Percentiles rank a stretch among this genome's conserved stretches.
These are phyloP conservation scores for Scotopteryx bipunctaria DNA, from an alignment of 2,888 invertebrate species.

Conservation along the genomic window DNA sequence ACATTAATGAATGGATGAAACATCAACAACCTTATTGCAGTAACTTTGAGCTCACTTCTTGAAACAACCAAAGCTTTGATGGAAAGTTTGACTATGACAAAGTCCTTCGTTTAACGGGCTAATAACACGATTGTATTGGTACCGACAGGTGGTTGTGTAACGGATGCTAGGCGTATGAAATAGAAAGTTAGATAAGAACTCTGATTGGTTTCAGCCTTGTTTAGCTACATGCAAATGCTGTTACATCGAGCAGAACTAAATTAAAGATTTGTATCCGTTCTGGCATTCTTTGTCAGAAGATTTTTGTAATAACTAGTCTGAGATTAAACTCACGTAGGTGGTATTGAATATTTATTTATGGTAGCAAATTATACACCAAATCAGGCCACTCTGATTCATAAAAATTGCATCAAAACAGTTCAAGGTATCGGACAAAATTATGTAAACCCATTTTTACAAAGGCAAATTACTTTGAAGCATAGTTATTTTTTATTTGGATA, in stretches of 20 bases:
- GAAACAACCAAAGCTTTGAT: constrained; percentile 1
- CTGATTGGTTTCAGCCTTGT: constrained; percentile 57
- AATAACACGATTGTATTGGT: constrained; percentile 29
- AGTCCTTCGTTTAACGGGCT: constrained; percentile 22
- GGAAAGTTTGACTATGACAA: constrained; percentile 21
- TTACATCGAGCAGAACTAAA: constrained; percentile 44
- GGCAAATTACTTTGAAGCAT: not conserved
- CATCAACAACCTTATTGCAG: constrained; percentile 16
- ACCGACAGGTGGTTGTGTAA: constrained; percentile 47
- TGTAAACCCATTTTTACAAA: not conserved
- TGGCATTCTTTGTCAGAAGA: constrained; percentile 41
- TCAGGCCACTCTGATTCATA: constrained; percentile 17
- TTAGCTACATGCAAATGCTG: constrained; percentile 53
- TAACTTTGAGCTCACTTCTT: not conserved
- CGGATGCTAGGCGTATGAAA: constrained; percentile 46
- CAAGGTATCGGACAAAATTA: constrained; percentile 3
- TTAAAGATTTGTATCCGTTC: constrained; percentile 42
- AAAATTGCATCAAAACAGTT: constrained; percentile 12
- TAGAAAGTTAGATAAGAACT: constrained; percentile 59
- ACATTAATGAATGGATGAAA: constrained; percentile 39
- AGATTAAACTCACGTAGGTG: constrained; percentile 27
- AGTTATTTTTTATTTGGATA: too few relatives aligned
- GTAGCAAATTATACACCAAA: constrained; percentile 23
- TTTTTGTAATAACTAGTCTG: constrained; percentile 32
- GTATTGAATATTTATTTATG: constrained; percentile 28